phyloP scores from a whole-genome alignment of 2,888 invertebrate genomes.

The Caenorhabditis sp. region DNA sequence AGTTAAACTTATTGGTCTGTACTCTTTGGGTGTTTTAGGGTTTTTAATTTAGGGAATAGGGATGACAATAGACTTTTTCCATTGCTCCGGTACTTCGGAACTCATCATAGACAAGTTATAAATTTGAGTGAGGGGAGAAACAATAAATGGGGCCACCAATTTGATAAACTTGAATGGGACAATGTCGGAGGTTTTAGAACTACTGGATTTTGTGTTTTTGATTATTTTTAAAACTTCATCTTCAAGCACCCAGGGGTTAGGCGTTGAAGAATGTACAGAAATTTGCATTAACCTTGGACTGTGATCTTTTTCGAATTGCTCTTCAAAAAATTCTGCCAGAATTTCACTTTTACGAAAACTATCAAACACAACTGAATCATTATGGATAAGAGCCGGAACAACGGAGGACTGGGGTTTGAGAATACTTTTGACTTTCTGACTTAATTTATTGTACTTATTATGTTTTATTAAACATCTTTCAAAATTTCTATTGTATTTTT shows the following conservation, averaged over 20 bases:
- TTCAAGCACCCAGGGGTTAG: neutral
- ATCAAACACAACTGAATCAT: too few relatives aligned
- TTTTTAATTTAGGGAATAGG: neutral
- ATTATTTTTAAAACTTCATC: neutral
- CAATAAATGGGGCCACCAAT: neutral
- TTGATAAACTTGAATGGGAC: neutral
- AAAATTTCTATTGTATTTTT: too few relatives aligned
- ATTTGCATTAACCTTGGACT: neutral
- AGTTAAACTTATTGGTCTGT: slow-evolving; percentile 1
- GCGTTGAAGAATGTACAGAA: neutral
- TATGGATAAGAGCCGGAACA: too few relatives aligned
- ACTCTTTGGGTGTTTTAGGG: neutral
- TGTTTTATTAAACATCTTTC: too few relatives aligned
- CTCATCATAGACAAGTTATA: neutral
- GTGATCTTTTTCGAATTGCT: neutral
- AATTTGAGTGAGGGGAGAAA: neutral
- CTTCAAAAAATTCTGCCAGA: neutral
- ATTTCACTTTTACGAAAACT: neutral
- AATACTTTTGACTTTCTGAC: too few relatives aligned
- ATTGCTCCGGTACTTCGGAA: neutral
- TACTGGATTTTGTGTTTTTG: neutral
- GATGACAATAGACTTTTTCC: neutral
- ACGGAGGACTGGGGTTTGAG: too few relatives aligned
- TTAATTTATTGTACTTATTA: too few relatives aligned
- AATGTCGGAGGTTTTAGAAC: neutral